Conservation (phyloP, 92 coral and sea anemone species). For the Porites divaricata region DNA sequence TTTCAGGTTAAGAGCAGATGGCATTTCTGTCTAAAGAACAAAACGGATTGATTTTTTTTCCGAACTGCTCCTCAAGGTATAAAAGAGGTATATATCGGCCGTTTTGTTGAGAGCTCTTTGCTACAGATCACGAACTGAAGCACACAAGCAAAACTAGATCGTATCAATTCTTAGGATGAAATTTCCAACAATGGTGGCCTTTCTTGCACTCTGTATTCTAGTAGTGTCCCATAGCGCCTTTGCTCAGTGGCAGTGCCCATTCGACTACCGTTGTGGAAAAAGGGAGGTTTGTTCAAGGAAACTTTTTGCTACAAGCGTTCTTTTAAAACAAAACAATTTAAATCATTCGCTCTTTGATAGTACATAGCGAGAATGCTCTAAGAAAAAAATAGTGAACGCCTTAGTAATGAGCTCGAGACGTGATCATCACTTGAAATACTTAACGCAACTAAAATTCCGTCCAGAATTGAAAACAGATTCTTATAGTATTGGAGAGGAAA, state of each 20-base stretch:
- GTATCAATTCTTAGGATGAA: neutral
- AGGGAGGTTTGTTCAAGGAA: constrained; percentile 17
- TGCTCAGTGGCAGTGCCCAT: constrained; percentile 12
- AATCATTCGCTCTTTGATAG: too few species aligned
- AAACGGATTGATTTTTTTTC: too few species aligned
- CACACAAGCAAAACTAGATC: neutral
- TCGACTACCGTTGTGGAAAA: constrained; percentile 4
- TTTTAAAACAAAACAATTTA: too few species aligned
- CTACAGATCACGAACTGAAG: neutral
- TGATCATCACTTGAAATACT: too few species aligned
- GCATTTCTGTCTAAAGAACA: too few species aligned
- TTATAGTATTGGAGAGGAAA: too few species aligned
- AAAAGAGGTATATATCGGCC: neutral
- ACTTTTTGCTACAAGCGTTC: neutral
- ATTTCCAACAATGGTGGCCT: neutral
- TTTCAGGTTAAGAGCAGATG: too few species aligned
- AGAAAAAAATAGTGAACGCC: too few species aligned
- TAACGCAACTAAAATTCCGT: too few species aligned
- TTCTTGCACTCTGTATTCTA: neutral
- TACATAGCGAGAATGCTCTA: too few species aligned
- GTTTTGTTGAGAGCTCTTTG: neutral
- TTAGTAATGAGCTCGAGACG: too few species aligned
- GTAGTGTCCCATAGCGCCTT: neutral
- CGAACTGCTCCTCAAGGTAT: neutral
- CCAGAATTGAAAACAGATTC: too few species aligned